These are phyloP conservation scores for Triplophysa siluroides DNA, from an alignment of 2,113 vertebrate species.

Conservation along the genomic window DNA sequence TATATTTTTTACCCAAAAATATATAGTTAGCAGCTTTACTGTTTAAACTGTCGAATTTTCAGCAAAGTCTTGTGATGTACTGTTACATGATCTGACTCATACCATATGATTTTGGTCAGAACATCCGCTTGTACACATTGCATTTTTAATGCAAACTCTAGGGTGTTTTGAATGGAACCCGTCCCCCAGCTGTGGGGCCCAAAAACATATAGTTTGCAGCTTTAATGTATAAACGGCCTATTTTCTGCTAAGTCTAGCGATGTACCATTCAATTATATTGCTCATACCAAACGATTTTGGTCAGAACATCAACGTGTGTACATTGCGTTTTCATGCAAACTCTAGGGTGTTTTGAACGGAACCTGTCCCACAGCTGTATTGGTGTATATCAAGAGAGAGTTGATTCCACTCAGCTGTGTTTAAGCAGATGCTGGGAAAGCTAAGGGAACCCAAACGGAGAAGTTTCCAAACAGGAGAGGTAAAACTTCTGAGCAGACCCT, in stretches of 20 bases:
- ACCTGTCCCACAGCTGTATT: conserved; percentile 32
- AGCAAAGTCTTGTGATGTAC: too few relatives aligned
- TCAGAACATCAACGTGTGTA: background rate
- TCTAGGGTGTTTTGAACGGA: background rate
- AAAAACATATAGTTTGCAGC: too few relatives aligned
- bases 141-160: too few relatives aligned
- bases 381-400: conserved; percentile 26
- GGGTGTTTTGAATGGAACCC: background rate
- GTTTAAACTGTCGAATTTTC: too few relatives aligned
- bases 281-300: too few relatives aligned
- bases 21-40: too few relatives aligned
- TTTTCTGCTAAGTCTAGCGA: too few relatives aligned
- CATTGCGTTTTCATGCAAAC: background rate
- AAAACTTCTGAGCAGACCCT: conserved; percentile 71
- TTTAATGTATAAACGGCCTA: too few relatives aligned
- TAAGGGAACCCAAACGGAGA: conserved; percentile 65
- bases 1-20: too few relatives aligned
- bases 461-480: conserved; percentile 77
- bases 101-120: too few relatives aligned
- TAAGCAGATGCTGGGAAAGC: conserved; percentile 57
- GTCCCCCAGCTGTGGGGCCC: conserved; percentile 21
- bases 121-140: background rate
- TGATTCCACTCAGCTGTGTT: conserved; percentile 57
- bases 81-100: too few relatives aligned
- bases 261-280: too few relatives aligned